Percentiles rank a stretch among this genome's conserved stretches.
Evolutionary conservation across 2,797 vertebrate genomes (phyloP).

Genomic region (Tiaroga cobitis): DNA sequence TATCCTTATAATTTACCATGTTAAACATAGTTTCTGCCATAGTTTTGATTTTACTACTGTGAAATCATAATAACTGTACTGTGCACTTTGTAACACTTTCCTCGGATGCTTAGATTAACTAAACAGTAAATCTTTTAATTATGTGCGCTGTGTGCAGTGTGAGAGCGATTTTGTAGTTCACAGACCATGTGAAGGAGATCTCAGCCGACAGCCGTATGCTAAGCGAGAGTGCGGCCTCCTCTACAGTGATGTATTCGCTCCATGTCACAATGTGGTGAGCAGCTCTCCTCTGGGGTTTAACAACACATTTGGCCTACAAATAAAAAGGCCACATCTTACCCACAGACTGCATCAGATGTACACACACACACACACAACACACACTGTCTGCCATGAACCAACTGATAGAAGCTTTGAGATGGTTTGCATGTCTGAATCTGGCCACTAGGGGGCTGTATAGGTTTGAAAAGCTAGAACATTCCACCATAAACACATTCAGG

Average conservation of each 20-base stretch:
- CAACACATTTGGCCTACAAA: slow-evolving; percentile 25
- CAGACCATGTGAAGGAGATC: slow-evolving; percentile 93
- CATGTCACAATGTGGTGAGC: slow-evolving; percentile 97
- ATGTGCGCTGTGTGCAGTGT: slow-evolving; percentile 78
- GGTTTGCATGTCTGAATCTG: neutral
- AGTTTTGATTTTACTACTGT: neutral
- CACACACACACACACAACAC: slow-evolving; percentile 19
- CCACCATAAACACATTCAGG: neutral
- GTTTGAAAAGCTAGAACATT: neutral
- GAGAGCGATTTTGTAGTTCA: slow-evolving; percentile 87
- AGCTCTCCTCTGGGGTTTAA: slow-evolving; percentile 28
- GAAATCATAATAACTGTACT: neutral
- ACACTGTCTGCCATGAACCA: slow-evolving; percentile 27
- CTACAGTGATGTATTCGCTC: slow-evolving; percentile 95
- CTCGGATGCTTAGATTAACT: neutral
- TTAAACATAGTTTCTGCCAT: neutral
- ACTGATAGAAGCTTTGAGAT: slow-evolving; percentile 32
- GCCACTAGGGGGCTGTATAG: slow-evolving; percentile 47
- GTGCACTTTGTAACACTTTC: neutral
- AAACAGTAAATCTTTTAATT: slow-evolving; percentile 54
- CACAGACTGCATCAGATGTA: slow-evolving; percentile 9
- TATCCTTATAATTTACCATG: neutral
- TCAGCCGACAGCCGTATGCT: slow-evolving; percentile 96
- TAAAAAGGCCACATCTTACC: slow-evolving; percentile 56
- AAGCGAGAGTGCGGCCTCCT: slow-evolving; percentile 96